A percentile compares a stretch with the other conserved stretches of the same genome.
phyloP scores from a whole-genome alignment of 1,140 invertebrate genomes.

The Pararge aegeria region DNA sequence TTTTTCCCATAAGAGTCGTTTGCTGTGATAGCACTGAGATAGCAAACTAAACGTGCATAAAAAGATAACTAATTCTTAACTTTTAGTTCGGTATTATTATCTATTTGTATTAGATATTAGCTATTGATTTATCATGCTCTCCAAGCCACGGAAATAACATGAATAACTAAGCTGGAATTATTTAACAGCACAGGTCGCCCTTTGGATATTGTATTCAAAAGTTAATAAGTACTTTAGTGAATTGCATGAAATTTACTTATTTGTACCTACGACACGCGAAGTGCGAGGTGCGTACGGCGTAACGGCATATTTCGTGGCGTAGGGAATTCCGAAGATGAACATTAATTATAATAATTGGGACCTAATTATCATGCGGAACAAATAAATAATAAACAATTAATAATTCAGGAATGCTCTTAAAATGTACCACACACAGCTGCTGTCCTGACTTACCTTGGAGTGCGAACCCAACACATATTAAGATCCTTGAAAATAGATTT shows the following conservation, averaged over 20 bases:
- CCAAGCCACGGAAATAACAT: too few species aligned
- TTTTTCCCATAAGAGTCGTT: too few species aligned
- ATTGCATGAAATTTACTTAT: background rate
- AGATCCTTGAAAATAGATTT: background rate
- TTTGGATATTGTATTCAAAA: too few species aligned
- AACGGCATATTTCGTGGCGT: background rate
- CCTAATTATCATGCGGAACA: constrained; percentile 1
- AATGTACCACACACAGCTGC: background rate
- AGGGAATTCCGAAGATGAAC: constrained; percentile 4
- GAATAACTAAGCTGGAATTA: too few species aligned
- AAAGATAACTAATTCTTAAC: too few species aligned
- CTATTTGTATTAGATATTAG: too few species aligned
- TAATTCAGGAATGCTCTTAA: background rate
- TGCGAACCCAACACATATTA: background rate
- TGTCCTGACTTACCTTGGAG: background rate
- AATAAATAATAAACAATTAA: constrained; percentile 6
- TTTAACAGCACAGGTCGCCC: too few species aligned
- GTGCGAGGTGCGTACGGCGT: background rate
- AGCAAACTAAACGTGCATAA: too few species aligned
- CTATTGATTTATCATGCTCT: too few species aligned
- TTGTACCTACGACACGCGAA: background rate
- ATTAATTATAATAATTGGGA: constrained; percentile 11
- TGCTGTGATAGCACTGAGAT: too few species aligned
- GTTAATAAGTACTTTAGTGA: background rate
- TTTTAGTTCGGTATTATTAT: too few species aligned